A percentile compares a stretch with the other conserved stretches of the same genome.
These are phyloP conservation scores for Macheiramphus alcinus DNA, from an alignment of 2,113 vertebrate species.

Conservation along the genomic window DNA sequence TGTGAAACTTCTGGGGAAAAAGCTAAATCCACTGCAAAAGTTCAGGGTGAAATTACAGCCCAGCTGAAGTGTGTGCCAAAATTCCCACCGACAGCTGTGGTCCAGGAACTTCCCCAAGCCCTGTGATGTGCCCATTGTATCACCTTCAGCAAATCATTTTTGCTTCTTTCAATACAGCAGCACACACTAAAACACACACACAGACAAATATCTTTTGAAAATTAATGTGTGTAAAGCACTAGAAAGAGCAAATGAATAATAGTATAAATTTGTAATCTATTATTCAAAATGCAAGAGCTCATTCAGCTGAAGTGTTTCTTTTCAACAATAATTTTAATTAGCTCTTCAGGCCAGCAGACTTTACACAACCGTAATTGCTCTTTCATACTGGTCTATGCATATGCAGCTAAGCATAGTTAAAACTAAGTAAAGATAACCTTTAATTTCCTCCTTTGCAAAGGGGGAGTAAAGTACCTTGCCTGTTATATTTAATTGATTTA, in stretches of 20 bases:
- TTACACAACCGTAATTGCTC: not conserved
- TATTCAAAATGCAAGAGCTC: not conserved
- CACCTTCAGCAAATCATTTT: not conserved
- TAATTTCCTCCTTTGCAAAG: not conserved
- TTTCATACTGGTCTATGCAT: not conserved
- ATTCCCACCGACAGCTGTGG: not conserved
- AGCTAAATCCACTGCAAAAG: not conserved
- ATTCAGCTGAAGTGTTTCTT: not conserved
- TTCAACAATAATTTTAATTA: conserved; percentile 23
- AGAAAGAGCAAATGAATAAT: not conserved
- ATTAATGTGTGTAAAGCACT: not conserved
- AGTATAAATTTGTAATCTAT: not conserved
- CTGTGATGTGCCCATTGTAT: not conserved
- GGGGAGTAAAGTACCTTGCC: not conserved
- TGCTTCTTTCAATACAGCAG: not conserved
- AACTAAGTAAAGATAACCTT: not conserved
- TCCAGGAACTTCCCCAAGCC: not conserved
- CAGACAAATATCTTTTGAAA: not conserved
- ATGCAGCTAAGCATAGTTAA: not conserved
- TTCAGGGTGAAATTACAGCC: not conserved
- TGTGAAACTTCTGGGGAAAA: conserved; percentile 11
- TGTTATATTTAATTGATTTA: not conserved
- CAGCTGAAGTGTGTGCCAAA: not conserved
- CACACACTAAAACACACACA: not conserved
- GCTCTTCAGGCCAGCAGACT: not conserved